These are phyloP conservation scores for Lucilia cuprina DNA, from an alignment of 1,140 invertebrate species.

Conservation along the genomic window DNA sequence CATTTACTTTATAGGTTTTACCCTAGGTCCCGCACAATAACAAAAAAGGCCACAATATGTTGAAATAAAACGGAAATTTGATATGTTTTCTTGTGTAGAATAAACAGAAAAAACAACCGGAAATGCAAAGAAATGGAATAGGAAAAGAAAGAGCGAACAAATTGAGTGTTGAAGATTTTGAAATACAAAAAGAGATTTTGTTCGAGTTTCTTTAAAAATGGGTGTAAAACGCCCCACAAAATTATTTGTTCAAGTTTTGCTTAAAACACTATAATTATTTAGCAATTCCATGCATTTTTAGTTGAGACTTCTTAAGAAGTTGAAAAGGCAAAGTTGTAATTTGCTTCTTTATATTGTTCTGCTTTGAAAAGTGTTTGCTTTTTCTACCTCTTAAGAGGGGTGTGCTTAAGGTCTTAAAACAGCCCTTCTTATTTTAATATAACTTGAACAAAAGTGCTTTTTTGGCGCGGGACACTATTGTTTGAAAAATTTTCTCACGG, in stretches of 20 bases:
- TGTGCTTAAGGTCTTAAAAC: background rate
- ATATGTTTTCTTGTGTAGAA: constrained; percentile 5
- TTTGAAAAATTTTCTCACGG: background rate
- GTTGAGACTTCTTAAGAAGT: background rate
- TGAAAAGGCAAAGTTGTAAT: background rate
- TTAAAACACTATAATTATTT: background rate
- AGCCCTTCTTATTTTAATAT: background rate
- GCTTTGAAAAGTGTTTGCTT: background rate
- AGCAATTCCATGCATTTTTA: background rate
- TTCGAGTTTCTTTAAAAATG: background rate
- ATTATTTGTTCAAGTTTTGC: background rate
- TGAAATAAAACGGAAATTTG: background rate
- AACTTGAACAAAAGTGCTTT: background rate
- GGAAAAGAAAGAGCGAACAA: background rate
- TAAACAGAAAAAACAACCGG: background rate
- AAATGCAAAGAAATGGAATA: background rate
- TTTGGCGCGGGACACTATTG: constrained; percentile 1
- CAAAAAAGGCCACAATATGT: background rate
- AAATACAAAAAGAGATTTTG: background rate
- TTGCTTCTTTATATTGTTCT: background rate
- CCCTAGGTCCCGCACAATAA: background rate
- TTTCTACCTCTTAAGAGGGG: background rate
- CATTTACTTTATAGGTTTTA: background rate
- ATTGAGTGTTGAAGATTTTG: background rate
- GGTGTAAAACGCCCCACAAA: background rate